Evolutionary conservation across 1,140 invertebrate genomes (phyloP).

Genomic region (Lepidurus arcticus): DNA sequence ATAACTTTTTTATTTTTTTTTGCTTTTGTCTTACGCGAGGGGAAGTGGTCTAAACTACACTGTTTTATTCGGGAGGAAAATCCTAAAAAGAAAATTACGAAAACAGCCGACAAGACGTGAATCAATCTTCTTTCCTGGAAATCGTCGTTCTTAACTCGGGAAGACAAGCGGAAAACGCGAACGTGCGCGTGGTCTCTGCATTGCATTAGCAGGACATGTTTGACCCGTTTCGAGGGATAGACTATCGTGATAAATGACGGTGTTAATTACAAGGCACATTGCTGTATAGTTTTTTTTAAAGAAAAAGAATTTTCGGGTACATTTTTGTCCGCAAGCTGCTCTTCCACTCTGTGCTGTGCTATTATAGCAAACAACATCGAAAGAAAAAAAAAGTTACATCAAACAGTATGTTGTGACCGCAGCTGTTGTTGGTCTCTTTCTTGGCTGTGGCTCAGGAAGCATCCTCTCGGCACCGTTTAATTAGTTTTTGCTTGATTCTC

Average conservation of each 20-base stretch:
- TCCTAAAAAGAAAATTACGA: background rate
- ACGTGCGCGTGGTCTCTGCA: background rate
- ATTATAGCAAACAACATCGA: background rate
- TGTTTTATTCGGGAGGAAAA: background rate
- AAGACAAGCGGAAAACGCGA: conserved; percentile 10
- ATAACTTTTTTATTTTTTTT: background rate
- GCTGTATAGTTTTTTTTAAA: background rate
- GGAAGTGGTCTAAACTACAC: background rate
- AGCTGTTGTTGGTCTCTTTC: conserved; percentile 10
- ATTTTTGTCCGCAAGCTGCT: background rate
- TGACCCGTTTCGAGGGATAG: background rate
- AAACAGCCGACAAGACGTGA: background rate
- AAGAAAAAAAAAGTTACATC: background rate
- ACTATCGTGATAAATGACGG: conserved; percentile 15
- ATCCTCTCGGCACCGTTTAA: background rate
- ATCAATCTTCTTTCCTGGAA: background rate
- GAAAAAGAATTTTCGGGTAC: background rate
- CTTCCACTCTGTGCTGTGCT: background rate
- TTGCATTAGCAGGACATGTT: conserved; percentile 11
- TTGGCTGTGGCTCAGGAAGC: background rate
- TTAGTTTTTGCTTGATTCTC: background rate
- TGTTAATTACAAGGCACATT: background rate
- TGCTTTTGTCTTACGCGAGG: background rate
- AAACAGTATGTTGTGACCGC: conserved; percentile 3
- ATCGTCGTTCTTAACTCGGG: background rate